Evolutionary conservation across 2,888 invertebrate genomes (phyloP).

Genomic region (Hemaris fuciformis): DNA sequence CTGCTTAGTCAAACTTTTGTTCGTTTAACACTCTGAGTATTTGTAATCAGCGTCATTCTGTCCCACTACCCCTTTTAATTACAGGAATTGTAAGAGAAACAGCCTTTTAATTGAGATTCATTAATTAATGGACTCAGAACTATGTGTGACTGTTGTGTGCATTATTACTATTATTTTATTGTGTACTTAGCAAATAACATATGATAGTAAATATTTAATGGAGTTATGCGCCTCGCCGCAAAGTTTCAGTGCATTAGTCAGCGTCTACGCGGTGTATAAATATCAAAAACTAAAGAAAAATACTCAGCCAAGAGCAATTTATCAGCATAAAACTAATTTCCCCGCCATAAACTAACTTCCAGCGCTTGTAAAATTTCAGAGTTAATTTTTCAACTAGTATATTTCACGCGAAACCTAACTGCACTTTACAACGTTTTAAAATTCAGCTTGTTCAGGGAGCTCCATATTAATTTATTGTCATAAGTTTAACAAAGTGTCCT

Average conservation of each 20-base stretch:
- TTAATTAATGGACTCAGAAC: no score
- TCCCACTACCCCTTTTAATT: no score
- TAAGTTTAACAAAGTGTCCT: background rate
- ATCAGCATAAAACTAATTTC: background rate
- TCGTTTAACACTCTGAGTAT: no score
- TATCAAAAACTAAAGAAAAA: background rate
- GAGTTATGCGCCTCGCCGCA: background rate
- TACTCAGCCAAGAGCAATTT: background rate
- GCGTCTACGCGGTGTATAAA: background rate
- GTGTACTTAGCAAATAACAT: background rate
- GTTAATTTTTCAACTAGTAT: background rate
- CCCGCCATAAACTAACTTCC: background rate
- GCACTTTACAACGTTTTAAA: background rate
- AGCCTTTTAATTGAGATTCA: no score
- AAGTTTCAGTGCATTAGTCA: background rate
- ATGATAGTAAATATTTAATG: background rate
- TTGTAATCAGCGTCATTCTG: no score
- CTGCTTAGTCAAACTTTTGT: no score
- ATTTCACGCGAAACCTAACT: background rate
- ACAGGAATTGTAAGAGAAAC: no score
- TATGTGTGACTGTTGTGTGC: no score
- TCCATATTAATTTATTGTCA: conserved; percentile 1
- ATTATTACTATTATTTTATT: no score
- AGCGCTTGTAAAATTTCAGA: background rate
- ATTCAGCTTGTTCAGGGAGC: background rate